These are phyloP conservation scores for Brachyptera putata DNA, from an alignment of 2,888 invertebrate species.

Conservation along the genomic window DNA sequence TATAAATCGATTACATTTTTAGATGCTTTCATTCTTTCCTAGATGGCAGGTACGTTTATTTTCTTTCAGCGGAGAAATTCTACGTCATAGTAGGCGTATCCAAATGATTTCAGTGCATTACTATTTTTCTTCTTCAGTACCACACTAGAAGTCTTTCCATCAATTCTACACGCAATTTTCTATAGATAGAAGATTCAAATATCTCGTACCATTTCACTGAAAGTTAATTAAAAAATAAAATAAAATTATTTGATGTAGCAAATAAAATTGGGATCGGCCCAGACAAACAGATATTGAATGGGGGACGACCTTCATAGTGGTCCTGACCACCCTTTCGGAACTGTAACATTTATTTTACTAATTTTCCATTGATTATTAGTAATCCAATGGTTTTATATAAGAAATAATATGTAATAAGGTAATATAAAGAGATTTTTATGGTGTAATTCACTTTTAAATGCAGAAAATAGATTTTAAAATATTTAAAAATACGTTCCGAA, in stretches of 20 bases:
- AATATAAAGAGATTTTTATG: neutral
- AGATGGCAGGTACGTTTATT: too few species aligned
- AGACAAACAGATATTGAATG: constrained; percentile 28
- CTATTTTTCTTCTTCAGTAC: neutral
- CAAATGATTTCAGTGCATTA: neutral
- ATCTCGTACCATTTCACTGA: neutral
- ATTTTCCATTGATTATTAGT: neutral
- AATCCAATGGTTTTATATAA: neutral
- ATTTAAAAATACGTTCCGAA: neutral
- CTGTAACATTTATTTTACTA: too few species aligned
- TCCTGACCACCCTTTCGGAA: constrained; percentile 13
- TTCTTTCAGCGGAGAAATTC: too few species aligned
- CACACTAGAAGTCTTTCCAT: neutral
- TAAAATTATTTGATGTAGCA: neutral
- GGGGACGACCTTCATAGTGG: constrained; percentile 32
- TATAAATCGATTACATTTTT: too few species aligned
- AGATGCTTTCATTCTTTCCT: too few species aligned
- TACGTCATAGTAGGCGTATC: too few species aligned
- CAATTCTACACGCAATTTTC: neutral
- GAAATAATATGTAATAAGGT: neutral
- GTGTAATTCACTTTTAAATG: neutral
- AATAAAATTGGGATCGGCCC: neutral
- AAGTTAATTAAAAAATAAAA: neutral
- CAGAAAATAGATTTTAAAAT: neutral
- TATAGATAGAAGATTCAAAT: neutral